Evolutionary conservation across 2,113 vertebrate species (phyloP), one percentile per base, ranked within the genome.

Genomic region (Chamaetylas fuelleborni): DNA sequence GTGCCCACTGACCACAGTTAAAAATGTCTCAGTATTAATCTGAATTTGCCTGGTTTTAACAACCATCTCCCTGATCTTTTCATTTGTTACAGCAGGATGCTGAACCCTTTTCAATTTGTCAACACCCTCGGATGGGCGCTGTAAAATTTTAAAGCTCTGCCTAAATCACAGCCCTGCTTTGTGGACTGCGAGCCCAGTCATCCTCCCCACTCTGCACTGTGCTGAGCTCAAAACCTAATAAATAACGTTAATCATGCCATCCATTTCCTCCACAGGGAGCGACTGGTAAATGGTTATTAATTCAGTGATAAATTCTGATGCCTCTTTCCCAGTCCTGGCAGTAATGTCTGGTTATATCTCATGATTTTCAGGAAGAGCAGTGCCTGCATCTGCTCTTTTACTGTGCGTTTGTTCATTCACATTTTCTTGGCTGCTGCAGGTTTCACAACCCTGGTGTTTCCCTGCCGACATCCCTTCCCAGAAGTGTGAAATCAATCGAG

Each of bases 281-380:
- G 65, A 50, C 88, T 95, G 92, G 82, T 90, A 94, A 95, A 93
- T 93, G 90, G 67, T 81, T 93, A 94, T 93, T 93, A 94, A 96
- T 77, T 79, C 82, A 93, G 88, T 45, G 60, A 96, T 96, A 90
- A 94, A 94, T 95, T 86, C 90, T 81, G 50, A 19, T 40, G 53
- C 86, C 89, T 88, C 94, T 92, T 84, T 92, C n/a, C 86, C 90
- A 90, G 43, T 17, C 22, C 86, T 95, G 94, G 88, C 92, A 90
- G 65, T 76, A 82, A 83, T 19, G 36, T 47, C 90, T 88, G 93
- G 61, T 94, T 81, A 48, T 19, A 56, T 28, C 91, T 96, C 70
- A 69, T 48, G 86, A 79, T 96, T 95, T 95, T 83, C 93, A 97
- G 95, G 88, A 94, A 95, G 83, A 79, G 56, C 50, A 9, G 58